Base-by-base conservation (phyloP, 2,113 vertebrate genomes). In the Aspidoscelis tigris region DNA sequence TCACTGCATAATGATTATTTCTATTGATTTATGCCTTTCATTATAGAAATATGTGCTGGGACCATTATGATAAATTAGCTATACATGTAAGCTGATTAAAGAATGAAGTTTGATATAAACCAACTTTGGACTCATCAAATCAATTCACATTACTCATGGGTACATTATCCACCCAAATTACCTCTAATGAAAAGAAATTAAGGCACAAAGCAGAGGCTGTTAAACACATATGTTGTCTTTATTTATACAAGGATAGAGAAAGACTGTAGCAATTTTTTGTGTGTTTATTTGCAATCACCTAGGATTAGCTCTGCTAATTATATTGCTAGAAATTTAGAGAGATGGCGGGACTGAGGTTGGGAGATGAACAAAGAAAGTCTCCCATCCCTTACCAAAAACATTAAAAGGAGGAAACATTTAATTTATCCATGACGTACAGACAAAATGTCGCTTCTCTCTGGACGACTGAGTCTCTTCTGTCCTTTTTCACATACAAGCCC, bases 251-350 rank as follows among this genome's bases (percentile, higher is more conserved):
- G 82, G 87, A 82, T 89, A 88, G 89, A 89, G 90, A 87, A 0
- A 11, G 61, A 76, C 22, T 11, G 87, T 4, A 65, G 84, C 90
- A 68, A 87, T 71, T 75, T 86, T 72, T 79, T 43, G 33, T 85
- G 12, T 61, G 58, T 88, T 76, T 50, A 43, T 71, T 70, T 70
- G 79, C 76, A 55, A 77, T 82, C 88, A 78, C 65, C 87, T 84
- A 85, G 88, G 81, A 89, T 92, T 87, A 94, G 93, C 87, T 85
- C 76, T 88, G 86, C 87, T 92, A 89, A 90, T 92, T 91, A 81
- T 88, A 89, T 64, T 88, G 88, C 90, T 93, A 81, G 82, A 88
- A 90, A 89, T 89, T 93, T 93, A 86, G 86, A 85, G 91, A 87
- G 85, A 80, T 44, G 86, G 41, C 21, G 87, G 85, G 86, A 81